Conservation (phyloP, 2,888 invertebrate genomes). For the Chrysolina oricalcia region DNA sequence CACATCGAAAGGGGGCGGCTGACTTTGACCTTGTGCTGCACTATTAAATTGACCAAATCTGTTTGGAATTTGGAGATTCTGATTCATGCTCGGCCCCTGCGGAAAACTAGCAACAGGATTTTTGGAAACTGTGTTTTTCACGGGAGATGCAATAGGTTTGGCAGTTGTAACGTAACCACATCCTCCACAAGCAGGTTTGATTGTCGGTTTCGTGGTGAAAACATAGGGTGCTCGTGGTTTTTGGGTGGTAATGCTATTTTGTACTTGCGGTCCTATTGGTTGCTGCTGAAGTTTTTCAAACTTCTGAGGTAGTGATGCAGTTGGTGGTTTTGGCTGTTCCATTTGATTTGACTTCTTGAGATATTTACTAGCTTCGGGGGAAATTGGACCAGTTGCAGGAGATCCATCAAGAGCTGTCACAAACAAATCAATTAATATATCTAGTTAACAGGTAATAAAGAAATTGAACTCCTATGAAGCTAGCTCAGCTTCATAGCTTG, state of each 20-base stretch:
- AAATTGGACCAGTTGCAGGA: conserved; percentile 59
- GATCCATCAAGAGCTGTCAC: conserved; percentile 66
- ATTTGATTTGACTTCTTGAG: conserved; percentile 43
- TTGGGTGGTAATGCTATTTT: conserved; percentile 51
- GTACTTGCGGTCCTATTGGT: conserved; percentile 44
- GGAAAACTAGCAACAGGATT: conserved; percentile 36
- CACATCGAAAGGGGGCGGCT: conserved; percentile 17
- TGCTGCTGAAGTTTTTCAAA: conserved; percentile 34
- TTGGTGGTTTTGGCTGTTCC: conserved; percentile 28
- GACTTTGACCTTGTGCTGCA: neutral
- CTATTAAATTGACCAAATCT: neutral
- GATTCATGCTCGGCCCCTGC: neutral
- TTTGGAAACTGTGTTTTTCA: conserved; percentile 63
- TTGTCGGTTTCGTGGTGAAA: conserved; percentile 68
- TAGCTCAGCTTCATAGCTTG: too few relatives aligned
- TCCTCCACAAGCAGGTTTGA: conserved; percentile 75
- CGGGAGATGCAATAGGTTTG: conserved; percentile 62
- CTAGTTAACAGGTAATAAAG: neutral
- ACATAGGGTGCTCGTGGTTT: conserved; percentile 49
- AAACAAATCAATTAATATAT: neutral
- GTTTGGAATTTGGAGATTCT: neutral
- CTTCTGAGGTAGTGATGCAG: conserved; percentile 27
- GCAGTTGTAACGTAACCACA: conserved; percentile 76
- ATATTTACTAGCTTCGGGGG: conserved; percentile 58
- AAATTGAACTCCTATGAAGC: too few relatives aligned